Evolutionary conservation across 1,140 invertebrate species (phyloP).

Genomic region (Ectropis grisescens): DNA sequence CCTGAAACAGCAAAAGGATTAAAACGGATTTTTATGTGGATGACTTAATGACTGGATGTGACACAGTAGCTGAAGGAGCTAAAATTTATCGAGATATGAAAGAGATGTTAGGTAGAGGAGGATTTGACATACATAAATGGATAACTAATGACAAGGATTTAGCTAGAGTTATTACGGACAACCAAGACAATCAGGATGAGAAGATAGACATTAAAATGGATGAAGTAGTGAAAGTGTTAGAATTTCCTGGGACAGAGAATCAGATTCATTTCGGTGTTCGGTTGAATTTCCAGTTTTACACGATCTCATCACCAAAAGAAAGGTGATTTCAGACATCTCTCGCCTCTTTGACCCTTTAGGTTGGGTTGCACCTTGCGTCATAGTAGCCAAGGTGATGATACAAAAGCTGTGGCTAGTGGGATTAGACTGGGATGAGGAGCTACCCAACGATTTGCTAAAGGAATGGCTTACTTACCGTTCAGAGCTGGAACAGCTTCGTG

Average conservation of each 20-base stretch:
- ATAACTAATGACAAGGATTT: neutral
- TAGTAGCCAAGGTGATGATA: constrained; percentile 52
- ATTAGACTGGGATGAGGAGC: constrained; percentile 44
- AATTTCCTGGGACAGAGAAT: neutral
- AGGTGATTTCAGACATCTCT: constrained; percentile 8
- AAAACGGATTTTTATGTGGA: constrained; percentile 8
- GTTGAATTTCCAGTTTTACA: neutral
- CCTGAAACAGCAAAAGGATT: constrained; percentile 2
- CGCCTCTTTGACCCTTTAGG: no score
- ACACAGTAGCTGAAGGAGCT: constrained; percentile 5
- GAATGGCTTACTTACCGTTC: constrained; percentile 17
- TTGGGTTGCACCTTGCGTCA: constrained; percentile 37
- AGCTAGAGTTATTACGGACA: neutral
- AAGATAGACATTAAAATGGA: no score
- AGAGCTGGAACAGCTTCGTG: no score
- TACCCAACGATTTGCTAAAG: constrained; percentile 13
- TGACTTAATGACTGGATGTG: constrained; percentile 4
- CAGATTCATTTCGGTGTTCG: neutral
- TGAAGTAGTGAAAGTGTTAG: neutral
- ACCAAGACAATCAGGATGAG: no score
- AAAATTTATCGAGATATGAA: constrained; percentile 2
- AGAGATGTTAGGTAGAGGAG: neutral
- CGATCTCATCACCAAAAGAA: constrained; percentile 3
- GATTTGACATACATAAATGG: constrained; percentile 1
- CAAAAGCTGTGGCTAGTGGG: constrained; percentile 49